These are phyloP conservation scores for Enteromius trimaculatus DNA, from an alignment of 2,797 vertebrate genomes.

Conservation along the genomic window DNA sequence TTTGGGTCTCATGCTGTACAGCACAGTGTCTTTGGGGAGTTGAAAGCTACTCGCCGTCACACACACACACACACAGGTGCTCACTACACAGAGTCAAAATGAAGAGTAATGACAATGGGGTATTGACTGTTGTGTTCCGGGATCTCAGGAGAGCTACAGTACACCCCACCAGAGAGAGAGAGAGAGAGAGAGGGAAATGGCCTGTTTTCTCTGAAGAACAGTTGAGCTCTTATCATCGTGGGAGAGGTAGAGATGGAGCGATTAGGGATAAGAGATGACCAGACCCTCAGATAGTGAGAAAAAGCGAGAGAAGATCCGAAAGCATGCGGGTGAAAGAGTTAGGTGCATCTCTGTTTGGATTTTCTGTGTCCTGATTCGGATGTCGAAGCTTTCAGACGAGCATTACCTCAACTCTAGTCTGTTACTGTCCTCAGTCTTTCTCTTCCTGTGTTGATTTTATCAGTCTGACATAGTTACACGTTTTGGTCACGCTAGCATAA, in stretches of 20 bases:
- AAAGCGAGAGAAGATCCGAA: slow-evolving; percentile 47
- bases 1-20: slow-evolving; percentile 33
- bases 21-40: slow-evolving; percentile 21
- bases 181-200: slow-evolving; percentile 22
- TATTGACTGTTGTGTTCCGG: slow-evolving; percentile 59
- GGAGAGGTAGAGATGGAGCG: slow-evolving; percentile 69
- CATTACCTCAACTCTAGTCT: slow-evolving; percentile 21
- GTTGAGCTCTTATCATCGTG: slow-evolving; percentile 71
- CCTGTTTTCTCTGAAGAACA: slow-evolving; percentile 64
- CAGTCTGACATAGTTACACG: slow-evolving; percentile 45
- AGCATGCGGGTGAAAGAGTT: slow-evolving; percentile 53
- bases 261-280: slow-evolving; percentile 59
- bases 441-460: slow-evolving; percentile 45
- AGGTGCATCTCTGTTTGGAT: slow-evolving; percentile 2
- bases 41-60: slow-evolving; percentile 11
- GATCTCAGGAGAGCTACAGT: slow-evolving; percentile 57
- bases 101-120: slow-evolving; percentile 42
- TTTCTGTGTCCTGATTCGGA: background rate
- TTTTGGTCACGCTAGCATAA: slow-evolving; percentile 40
- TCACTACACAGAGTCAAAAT: slow-evolving; percentile 22
- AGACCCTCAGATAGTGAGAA: slow-evolving; percentile 40
- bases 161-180: slow-evolving; percentile 45
- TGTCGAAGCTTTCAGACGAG: background rate
- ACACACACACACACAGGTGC: slow-evolving; percentile 16
- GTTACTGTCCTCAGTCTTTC: slow-evolving; percentile 2